Conservation (phyloP, 2,797 vertebrate genomes). For the Bufotes viridis region DNA sequence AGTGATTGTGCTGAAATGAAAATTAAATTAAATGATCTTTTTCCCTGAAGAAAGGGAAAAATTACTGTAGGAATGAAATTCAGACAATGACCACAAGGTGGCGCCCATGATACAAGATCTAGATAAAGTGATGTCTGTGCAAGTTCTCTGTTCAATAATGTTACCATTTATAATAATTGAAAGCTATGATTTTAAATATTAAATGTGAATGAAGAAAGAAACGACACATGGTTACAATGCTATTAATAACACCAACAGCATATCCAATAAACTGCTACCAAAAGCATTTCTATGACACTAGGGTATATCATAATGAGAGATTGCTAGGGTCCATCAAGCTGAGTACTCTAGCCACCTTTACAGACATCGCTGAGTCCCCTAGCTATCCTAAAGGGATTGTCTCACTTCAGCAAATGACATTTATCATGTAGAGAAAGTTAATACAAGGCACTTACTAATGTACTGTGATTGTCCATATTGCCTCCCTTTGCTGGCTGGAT, state of each 20-base stretch:
- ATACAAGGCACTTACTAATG: no score
- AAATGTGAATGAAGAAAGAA: not conserved
- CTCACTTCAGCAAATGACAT: no score
- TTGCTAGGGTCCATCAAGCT: not conserved
- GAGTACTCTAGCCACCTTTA: not conserved
- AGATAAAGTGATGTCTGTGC: not conserved
- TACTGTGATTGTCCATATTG: no score
- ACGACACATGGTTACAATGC: not conserved
- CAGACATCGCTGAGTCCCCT: no score
- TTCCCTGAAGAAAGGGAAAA: not conserved
- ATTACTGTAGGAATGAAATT: not conserved
- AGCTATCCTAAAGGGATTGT: no score
- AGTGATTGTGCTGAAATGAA: not conserved
- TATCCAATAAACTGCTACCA: not conserved
- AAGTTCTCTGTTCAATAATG: not conserved
- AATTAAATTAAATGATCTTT: not conserved
- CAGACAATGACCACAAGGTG: constrained; percentile 36
- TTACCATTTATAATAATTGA: not conserved
- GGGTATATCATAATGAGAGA: not conserved
- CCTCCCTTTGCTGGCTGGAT: no score
- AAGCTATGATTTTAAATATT: not conserved
- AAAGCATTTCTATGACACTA: not conserved
- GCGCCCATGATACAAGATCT: not conserved
- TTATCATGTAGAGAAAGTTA: no score
- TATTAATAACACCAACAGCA: not conserved